Evolutionary conservation across 92 coral and sea anemone species (phyloP), one percentile per base, ranked within the genome.

Genomic region (Parazoanthus swiftii): DNA sequence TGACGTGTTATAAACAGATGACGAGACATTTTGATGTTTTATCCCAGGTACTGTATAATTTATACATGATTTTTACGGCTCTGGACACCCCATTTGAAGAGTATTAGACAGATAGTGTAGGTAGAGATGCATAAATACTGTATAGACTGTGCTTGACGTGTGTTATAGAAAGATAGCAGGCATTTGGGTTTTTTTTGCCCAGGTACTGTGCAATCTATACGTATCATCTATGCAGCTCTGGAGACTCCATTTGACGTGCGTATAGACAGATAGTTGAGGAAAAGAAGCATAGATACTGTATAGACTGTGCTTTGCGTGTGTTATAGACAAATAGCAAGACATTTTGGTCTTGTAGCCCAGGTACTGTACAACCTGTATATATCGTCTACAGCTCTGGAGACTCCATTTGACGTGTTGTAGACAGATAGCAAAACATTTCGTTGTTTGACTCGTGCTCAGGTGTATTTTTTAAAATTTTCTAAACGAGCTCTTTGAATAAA

Each of bases 11-110:
- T 66, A 86, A 71, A 77, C 94, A 95, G 82, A 95, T 97, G 99
- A 89, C 94, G 66, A 87, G 93, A 44, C 98, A 97, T 81, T 97
- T 97, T 76, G 95, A 93, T n/a, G 93, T 97, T 29, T 88, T 97
- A 39, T 95, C 98, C 2, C 97, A 97, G 98, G 98, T 96, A 84
- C 58, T 74, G 39, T 18, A 3, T 20, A 63, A 21, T 6, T 13
- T n/a, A 37, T 16, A 23, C 16, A 35, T 83, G 6, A 18, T n/a
- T 4, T 43, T 11, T 18, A 20, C 42, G 15, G 77, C 46, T 63
- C 70, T 20, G 25, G 25, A 0, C 25, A 63, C 8, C 26, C 25
- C 70, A 63, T 63, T 63, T 63, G 20, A 23, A 20, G 70, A 20
- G 66, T 23, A 5, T 3, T 63, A 18, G 70, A 63, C 6, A 63